A percentile compares a stretch with the other conserved stretches of the same genome.
Evolutionary conservation across 2,888 invertebrate species (phyloP).

Genomic region (Cryptophagus acutangulus): DNA sequence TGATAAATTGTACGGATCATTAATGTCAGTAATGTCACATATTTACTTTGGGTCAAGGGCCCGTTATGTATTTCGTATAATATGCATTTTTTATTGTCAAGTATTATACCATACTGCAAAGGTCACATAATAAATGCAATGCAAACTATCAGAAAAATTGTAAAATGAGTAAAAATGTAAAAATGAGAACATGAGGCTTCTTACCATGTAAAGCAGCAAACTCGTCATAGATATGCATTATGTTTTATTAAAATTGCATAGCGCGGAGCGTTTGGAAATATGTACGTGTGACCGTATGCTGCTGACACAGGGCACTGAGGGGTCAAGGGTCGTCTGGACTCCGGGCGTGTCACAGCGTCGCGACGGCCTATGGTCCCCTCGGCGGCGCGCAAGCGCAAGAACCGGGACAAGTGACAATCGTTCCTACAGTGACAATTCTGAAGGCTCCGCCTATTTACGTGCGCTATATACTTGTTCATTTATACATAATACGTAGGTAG

Average conservation of each 20-base stretch:
- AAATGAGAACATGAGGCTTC: no score
- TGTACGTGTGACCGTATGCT: slow-evolving; percentile 26
- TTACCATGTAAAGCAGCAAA: slow-evolving; percentile 6
- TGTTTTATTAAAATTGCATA: background rate
- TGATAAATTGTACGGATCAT: slow-evolving; percentile 16
- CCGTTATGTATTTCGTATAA: no score
- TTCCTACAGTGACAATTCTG: slow-evolving; percentile 47
- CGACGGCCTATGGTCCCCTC: slow-evolving; percentile 47
- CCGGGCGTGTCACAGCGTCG: slow-evolving; percentile 49
- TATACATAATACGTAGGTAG: no score
- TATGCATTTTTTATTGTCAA: no score
- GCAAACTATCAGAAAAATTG: no score
- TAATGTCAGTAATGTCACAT: slow-evolving; percentile 16
- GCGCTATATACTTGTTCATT: slow-evolving; percentile 16
- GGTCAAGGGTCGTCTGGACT: slow-evolving; percentile 48
- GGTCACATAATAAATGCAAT: no score
- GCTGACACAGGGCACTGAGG: slow-evolving; percentile 43
- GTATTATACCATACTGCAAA: no score
- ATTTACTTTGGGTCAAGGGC: no score
- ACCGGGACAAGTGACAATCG: slow-evolving; percentile 47
- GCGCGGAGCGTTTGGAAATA: background rate
- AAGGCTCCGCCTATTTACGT: slow-evolving; percentile 40
- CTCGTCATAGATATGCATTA: background rate
- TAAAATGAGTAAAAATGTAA: no score
- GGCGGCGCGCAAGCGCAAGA: slow-evolving; percentile 44